Percentiles rank a stretch among this genome's conserved stretches.
Conservation (phyloP, 2,888 invertebrate genomes). For the Nomada ferruginata region DNA sequence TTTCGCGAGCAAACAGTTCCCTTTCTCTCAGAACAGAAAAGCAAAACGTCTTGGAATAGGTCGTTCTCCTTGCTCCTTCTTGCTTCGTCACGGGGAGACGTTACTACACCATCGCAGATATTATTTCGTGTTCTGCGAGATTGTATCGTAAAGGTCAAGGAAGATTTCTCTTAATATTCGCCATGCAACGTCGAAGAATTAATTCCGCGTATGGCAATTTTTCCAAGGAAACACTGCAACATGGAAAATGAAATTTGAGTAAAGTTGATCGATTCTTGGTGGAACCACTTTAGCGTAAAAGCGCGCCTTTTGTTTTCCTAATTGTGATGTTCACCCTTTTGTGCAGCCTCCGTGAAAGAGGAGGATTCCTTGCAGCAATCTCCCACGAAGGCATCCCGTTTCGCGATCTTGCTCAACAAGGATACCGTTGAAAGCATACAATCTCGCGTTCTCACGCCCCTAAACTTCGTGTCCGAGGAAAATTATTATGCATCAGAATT, state of each 20-base stretch:
- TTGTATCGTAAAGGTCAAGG: conserved; percentile 47
- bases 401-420: conserved; percentile 53
- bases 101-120: neutral
- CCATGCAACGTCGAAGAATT: neutral
- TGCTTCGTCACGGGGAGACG: conserved; percentile 47
- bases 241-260: too few species aligned
- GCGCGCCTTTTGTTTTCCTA: conserved; percentile 24
- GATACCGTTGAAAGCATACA: conserved; percentile 31
- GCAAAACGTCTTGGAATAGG: conserved; percentile 66
- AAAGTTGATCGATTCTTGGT: neutral
- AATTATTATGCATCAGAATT: conserved; percentile 1
- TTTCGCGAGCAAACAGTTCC: conserved; percentile 53
- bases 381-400: conserved; percentile 64
- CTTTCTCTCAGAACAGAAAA: conserved; percentile 71
- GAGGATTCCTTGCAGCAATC: conserved; percentile 58
- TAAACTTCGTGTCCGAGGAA: conserved; percentile 8
- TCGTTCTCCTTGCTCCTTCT: conserved; percentile 66
- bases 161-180: conserved; percentile 22
- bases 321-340: conserved; percentile 41
- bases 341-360: conserved; percentile 47
- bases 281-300: neutral
- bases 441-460: conserved; percentile 61
- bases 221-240: too few species aligned
- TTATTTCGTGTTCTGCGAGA: conserved; percentile 28
- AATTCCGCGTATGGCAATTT: too few species aligned